phyloP scores from a whole-genome alignment of 2,888 invertebrate species.

The Athripsodes cinereus region DNA sequence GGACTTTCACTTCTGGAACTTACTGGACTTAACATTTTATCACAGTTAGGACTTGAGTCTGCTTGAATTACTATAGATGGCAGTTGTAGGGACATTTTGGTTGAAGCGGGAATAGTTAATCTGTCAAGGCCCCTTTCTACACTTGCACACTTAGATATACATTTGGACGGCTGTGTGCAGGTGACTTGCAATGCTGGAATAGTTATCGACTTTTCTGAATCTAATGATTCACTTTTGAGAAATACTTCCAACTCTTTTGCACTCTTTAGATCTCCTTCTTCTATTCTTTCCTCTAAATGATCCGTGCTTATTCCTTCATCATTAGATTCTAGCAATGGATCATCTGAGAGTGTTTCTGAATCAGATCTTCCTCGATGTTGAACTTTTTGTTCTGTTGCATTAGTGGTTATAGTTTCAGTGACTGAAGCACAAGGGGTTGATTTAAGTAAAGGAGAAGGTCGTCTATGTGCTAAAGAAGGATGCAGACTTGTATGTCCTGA shows the following conservation, averaged over 20 bases:
- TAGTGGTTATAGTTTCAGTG: slow-evolving; percentile 32
- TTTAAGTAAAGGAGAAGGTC: slow-evolving; percentile 58
- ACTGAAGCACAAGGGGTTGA: slow-evolving; percentile 50
- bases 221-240: slow-evolving; percentile 39
- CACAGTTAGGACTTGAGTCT: slow-evolving; percentile 42
- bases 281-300: slow-evolving; percentile 61
- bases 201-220: slow-evolving; percentile 36
- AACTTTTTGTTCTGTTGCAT: slow-evolving; percentile 41
- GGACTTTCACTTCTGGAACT: slow-evolving; percentile 76
- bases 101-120: slow-evolving; percentile 40
- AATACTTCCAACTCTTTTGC: slow-evolving; percentile 56
- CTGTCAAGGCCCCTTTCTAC: slow-evolving; percentile 49
- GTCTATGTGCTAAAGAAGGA: slow-evolving; percentile 36
- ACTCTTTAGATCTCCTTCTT: slow-evolving; percentile 61
- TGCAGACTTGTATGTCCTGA: slow-evolving; percentile 35
- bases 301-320: slow-evolving; percentile 76
- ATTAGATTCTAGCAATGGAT: slow-evolving; percentile 63
- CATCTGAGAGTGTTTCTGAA: slow-evolving; percentile 69
- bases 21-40: slow-evolving; percentile 61
- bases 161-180: slow-evolving; percentile 43
- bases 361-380: slow-evolving; percentile 60
- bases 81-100: slow-evolving; percentile 44
- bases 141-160: slow-evolving; percentile 52
- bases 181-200: slow-evolving; percentile 47
- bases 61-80: slow-evolving; percentile 56